These are phyloP conservation scores for Amphilophus citrinellus DNA, from an alignment of 2,113 vertebrate genomes.

Conservation along the genomic window DNA sequence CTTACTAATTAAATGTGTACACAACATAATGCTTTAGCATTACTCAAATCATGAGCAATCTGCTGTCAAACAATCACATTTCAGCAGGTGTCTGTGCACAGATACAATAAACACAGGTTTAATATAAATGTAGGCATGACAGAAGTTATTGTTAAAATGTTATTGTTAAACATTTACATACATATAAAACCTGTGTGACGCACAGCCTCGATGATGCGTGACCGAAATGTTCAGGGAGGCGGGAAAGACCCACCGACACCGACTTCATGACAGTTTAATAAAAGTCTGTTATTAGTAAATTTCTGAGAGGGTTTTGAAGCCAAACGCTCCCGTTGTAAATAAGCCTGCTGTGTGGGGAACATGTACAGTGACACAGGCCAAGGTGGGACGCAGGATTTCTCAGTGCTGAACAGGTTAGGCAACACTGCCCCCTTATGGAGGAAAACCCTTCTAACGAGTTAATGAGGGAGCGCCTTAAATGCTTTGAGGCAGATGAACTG, in stretches of 20 bases:
- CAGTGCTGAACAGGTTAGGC: neutral
- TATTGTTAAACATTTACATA: too few relatives aligned
- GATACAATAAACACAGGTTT: too few relatives aligned
- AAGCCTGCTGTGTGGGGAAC: fast-evolving
- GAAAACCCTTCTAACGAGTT: neutral
- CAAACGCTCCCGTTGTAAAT: neutral
- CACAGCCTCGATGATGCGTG: too few relatives aligned
- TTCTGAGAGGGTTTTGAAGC: neutral
- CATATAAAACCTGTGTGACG: too few relatives aligned
- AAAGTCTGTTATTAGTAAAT: too few relatives aligned
- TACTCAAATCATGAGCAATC: too few relatives aligned
- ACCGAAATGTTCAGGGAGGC: neutral
- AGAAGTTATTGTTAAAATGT: too few relatives aligned
- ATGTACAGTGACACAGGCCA: neutral
- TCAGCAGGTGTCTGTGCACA: too few relatives aligned
- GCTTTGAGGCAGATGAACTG: neutral
- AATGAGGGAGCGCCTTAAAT: neutral
- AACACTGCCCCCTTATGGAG: constrained; percentile 70
- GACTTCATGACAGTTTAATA: neutral
- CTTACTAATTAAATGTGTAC: too few relatives aligned
- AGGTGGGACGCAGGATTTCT: neutral
- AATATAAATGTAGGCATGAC: too few relatives aligned
- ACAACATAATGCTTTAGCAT: too few relatives aligned
- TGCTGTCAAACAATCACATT: too few relatives aligned
- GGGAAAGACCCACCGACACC: neutral